Conservation (phyloP, 2,113 vertebrate species). For the Gnathonemus echidnorhynchus region DNA sequence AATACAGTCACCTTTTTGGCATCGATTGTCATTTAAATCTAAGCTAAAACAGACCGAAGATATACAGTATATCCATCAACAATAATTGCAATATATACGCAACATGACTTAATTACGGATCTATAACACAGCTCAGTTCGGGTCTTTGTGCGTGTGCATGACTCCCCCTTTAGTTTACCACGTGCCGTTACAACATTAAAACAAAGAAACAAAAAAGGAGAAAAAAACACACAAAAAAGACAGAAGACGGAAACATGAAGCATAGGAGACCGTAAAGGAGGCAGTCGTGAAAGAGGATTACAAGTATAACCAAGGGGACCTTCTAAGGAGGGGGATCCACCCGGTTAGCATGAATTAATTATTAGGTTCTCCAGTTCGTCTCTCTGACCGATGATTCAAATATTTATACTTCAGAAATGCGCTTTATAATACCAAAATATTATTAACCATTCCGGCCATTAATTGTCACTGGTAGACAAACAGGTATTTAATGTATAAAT, state of each 20-base stretch:
- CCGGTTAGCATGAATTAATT: not conserved
- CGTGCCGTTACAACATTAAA: not conserved
- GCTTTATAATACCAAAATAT: not conserved
- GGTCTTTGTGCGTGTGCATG: slow-evolving; percentile 35
- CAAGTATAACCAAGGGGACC: not conserved
- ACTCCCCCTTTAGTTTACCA: not conserved
- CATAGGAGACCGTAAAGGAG: not conserved
- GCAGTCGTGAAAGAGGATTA: not conserved
- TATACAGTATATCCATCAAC: slow-evolving; percentile 34
- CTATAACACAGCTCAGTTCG: slow-evolving; percentile 13
- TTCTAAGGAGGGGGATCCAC: not conserved
- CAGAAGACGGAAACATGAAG: not conserved
- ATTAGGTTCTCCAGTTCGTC: not conserved
- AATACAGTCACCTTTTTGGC: slow-evolving; percentile 53
- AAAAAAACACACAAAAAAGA: not conserved
- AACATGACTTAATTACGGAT: slow-evolving; percentile 42
- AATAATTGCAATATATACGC: slow-evolving; percentile 30
- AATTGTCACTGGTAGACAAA: not conserved
- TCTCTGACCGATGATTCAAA: not conserved
- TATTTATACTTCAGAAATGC: not conserved
- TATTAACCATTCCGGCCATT: not conserved
- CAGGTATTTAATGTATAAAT: not conserved
- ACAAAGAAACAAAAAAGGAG: not conserved
- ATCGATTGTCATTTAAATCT: slow-evolving; percentile 56
- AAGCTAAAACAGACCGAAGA: slow-evolving; percentile 34